Evolutionary conservation across 2,888 invertebrate species (phyloP).

Genomic region (Amorpha juglandis): DNA sequence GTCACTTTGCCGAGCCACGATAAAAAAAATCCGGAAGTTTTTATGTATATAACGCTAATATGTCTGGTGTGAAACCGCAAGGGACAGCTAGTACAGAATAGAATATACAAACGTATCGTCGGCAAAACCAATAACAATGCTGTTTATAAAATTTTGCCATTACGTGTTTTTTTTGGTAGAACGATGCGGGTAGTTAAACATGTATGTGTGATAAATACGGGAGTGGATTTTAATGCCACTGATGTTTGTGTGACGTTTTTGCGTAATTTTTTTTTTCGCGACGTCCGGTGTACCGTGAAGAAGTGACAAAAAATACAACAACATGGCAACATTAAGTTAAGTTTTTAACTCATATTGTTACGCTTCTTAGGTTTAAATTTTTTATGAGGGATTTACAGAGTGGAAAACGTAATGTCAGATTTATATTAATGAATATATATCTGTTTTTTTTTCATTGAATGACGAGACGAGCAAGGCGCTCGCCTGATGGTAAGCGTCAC

Average conservation of each 20-base stretch:
- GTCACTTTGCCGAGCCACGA: no score
- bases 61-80: no score
- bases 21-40: no score
- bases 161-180: background rate
- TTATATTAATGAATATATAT: no score
- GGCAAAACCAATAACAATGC: background rate
- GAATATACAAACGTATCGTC: no score
- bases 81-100: no score
- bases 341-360: background rate
- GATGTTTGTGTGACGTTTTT: background rate
- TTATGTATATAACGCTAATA: no score
- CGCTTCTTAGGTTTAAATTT: background rate
- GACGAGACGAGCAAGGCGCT: no score
- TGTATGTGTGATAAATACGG: conserved; percentile 8
- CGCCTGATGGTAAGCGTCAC: no score
- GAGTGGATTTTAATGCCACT: background rate
- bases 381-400: background rate
- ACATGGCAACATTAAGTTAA: background rate
- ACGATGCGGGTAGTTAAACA: conserved; percentile 10
- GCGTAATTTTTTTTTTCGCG: background rate
- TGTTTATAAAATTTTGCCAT: background rate
- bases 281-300: background rate
- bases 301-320: background rate
- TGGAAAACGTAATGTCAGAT: no score
- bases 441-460: no score